Base-by-base conservation (phyloP, 2,113 vertebrate genomes). In the Taurulus bubalis region DNA sequence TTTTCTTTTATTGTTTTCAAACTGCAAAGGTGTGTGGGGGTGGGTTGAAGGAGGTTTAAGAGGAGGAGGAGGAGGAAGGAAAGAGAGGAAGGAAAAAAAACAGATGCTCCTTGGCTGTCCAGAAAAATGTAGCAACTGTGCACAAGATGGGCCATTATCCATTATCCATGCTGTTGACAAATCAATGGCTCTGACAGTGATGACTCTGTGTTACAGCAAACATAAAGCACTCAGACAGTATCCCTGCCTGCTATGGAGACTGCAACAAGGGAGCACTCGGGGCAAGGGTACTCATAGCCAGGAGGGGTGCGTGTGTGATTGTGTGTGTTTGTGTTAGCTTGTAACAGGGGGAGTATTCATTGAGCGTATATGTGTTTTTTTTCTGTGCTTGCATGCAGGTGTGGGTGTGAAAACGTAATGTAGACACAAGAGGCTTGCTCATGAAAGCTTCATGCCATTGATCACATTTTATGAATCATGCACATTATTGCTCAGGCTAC, bases 1-100 rank as follows among this genome's bases (percentile, higher is more conserved):
- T 95, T 94, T 94, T 93, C 90, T 94, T 91, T 93, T 90, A 93
- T 94, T 94, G 93, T 94, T 94, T 94, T 87, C 89, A 91, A 93
- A 93, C 90, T 88, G 88, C 86, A 82, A 34, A 73, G 63, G 45
- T 59, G 67, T 73, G 71, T 79, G 62, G 71, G 34, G 32, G 68
- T 42, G 32, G 42, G 68, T 40, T 64, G 83, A 66, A 69, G 76
- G 66, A 75, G 81, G 66, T 77, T 77, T 73, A 62, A 77, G 77
- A 47, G 71, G 78, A 82, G 74, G 82, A 82, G 74, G 82, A 73
- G 64, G 47, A 66, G 56, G 76, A 82, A 82, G 51, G 71, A 79
- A 71, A 66, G 81, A 79, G 30, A 70, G 62, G 65, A 56, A 71
- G 22, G 36, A 77, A 70, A 64, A 32, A 65, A 82, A 69, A 65